These are phyloP conservation scores for Stichopus horrens DNA, from an alignment of 53 echinoderm and acorn worm genomes.

Conservation along the genomic window DNA sequence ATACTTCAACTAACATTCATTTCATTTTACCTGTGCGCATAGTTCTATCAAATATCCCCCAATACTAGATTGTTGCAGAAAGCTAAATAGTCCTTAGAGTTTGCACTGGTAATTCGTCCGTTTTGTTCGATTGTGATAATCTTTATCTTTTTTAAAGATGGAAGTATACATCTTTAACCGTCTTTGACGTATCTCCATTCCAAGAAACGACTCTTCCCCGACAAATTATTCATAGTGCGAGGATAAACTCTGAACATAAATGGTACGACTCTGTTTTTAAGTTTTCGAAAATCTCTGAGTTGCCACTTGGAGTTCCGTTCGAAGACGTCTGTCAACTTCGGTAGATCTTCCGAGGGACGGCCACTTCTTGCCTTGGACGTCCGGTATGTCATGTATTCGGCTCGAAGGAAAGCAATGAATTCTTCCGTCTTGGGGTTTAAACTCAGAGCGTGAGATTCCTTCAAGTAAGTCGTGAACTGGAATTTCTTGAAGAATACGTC, in stretches of 20 bases:
- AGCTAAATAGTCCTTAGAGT: no score
- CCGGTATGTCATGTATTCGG: neutral
- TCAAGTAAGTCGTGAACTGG: conserved; percentile 4
- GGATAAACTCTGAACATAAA: conserved; percentile 30
- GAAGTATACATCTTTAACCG: neutral
- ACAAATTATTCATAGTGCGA: conserved; percentile 21
- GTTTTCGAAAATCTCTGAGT: conserved; percentile 21
- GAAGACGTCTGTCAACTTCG: conserved; percentile 23
- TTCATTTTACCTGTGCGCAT: no score
- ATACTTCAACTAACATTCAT: no score
- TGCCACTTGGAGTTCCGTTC: neutral
- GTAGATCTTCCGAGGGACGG: neutral
- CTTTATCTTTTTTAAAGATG: neutral
- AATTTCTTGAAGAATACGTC: neutral
- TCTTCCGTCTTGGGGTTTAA: neutral
- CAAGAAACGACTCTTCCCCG: conserved; percentile 13
- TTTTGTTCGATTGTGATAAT: neutral
- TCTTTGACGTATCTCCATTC: neutral
- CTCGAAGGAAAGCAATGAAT: conserved; percentile 15
- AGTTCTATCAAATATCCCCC: no score
- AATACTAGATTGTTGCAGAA: no score
- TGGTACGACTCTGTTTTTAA: conserved; percentile 26
- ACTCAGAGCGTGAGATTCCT: conserved; percentile 1
- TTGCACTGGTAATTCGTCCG: neutral
- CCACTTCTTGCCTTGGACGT: neutral